Percentiles rank a stretch among this genome's conserved stretches.
These are phyloP conservation scores for Altica lythri DNA, from an alignment of 2,888 invertebrate genomes.

Conservation along the genomic window DNA sequence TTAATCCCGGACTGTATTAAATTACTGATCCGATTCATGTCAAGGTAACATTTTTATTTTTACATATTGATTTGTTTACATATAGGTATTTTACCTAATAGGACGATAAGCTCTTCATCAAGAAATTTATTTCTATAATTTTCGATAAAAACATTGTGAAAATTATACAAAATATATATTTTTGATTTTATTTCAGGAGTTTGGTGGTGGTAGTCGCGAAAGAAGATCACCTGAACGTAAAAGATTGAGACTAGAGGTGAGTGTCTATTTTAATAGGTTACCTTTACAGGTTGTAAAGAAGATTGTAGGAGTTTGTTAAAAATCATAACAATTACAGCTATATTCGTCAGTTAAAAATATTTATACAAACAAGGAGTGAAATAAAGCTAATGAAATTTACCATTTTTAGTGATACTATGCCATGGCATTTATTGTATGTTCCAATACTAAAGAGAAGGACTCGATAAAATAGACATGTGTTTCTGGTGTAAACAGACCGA, in stretches of 20 bases:
- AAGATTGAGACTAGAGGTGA: conserved; percentile 67
- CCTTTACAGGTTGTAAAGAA: conserved; percentile 17
- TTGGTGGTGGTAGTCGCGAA: conserved; percentile 62
- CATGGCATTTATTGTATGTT: no score
- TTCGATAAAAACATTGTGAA: no score
- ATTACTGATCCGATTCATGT: conserved; percentile 22
- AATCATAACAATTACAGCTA: background rate
- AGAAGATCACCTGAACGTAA: conserved; percentile 69
- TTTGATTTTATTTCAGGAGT: conserved; percentile 41
- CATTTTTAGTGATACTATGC: no score
- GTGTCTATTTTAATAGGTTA: conserved; percentile 28
- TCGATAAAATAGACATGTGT: no score
- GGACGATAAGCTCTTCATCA: no score
- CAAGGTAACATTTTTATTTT: conserved; percentile 15
- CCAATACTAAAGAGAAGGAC: no score
- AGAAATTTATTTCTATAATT: no score
- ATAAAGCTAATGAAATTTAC: no score
- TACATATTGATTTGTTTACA: background rate
- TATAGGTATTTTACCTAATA: conserved; percentile 29
- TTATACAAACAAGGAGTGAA: background rate
- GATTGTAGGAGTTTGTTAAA: background rate
- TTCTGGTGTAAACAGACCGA: no score
- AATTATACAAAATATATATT: no score
- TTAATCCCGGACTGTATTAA: conserved; percentile 19
- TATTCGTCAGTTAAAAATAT: conserved; percentile 1